A percentile compares a stretch with the other conserved stretches of the same genome.
phyloP scores from a whole-genome alignment of 35 echinoderm and acorn worm genomes.

The Diadema setosum region DNA sequence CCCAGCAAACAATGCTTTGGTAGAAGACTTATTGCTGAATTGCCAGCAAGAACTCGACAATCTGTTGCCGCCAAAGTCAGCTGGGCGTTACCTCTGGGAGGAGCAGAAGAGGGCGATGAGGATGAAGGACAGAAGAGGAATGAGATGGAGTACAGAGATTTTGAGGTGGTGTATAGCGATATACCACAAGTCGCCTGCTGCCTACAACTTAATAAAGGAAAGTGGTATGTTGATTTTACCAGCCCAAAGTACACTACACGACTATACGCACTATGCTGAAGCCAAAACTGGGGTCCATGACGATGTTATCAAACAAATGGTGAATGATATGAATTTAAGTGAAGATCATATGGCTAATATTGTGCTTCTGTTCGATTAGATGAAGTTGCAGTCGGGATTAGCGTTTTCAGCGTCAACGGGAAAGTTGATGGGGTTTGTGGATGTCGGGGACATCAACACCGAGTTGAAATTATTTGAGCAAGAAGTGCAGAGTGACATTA shows the following conservation, averaged over 20 bases:
- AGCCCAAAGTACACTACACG: background rate
- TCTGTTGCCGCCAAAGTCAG: background rate
- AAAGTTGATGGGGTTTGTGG: background rate
- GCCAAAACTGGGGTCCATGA: background rate
- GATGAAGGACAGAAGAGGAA: background rate
- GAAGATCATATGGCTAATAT: background rate
- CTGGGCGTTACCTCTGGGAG: background rate
- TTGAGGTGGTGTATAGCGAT: background rate
- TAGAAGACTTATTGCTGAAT: background rate
- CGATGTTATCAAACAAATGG: background rate
- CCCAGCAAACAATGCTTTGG: background rate
- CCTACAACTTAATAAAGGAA: background rate
- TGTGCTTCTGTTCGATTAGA: background rate
- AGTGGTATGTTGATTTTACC: background rate
- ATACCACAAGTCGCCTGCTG: background rate
- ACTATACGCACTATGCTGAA: background rate
- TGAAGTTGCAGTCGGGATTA: background rate
- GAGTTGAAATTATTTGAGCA: constrained; percentile 2
- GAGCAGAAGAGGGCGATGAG: background rate
- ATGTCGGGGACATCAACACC: background rate
- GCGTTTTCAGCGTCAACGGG: background rate
- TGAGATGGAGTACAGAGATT: background rate
- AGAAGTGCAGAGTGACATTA: background rate
- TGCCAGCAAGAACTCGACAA: background rate
- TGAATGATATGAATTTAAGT: background rate